Percentiles rank a stretch among this genome's conserved stretches.
Evolutionary conservation across 2,797 vertebrate species (phyloP).

Genomic region (Luscinia luscinia): DNA sequence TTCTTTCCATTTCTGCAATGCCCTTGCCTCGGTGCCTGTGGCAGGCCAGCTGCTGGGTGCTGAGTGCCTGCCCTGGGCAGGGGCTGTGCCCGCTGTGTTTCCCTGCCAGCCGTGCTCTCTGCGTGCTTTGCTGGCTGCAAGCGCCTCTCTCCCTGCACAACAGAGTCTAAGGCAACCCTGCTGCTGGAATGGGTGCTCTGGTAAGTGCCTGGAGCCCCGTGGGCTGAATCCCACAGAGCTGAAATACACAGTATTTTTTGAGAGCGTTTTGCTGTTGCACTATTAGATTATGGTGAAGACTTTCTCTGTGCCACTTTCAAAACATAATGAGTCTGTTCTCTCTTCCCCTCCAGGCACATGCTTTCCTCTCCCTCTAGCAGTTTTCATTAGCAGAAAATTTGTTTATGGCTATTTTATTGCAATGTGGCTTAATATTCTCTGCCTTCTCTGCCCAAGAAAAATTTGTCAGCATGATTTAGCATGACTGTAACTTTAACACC

Average conservation of each 20-base stretch:
- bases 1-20: background rate
- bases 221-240: fast-evolving
- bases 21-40: fast-evolving
- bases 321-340: background rate
- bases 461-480: background rate
- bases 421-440: background rate
- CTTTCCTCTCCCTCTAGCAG: background rate
- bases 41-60: background rate
- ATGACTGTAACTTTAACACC: background rate
- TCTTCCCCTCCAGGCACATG: background rate
- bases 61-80: background rate
- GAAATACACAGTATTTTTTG: background rate
- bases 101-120: background rate
- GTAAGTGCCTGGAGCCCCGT: background rate
- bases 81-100: background rate
- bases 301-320: background rate
- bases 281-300: background rate
- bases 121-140: background rate
- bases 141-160: background rate
- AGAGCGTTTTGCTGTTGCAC: background rate
- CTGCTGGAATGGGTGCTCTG: background rate
- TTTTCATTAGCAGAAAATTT: background rate
- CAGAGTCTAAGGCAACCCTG: background rate
- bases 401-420: constrained; percentile 9
- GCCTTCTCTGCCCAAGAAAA: constrained; percentile 4